Evolutionary conservation across 2,888 invertebrate genomes (phyloP), one percentile per base, ranked within the genome.

Genomic region (Hyppa rectilinea): DNA sequence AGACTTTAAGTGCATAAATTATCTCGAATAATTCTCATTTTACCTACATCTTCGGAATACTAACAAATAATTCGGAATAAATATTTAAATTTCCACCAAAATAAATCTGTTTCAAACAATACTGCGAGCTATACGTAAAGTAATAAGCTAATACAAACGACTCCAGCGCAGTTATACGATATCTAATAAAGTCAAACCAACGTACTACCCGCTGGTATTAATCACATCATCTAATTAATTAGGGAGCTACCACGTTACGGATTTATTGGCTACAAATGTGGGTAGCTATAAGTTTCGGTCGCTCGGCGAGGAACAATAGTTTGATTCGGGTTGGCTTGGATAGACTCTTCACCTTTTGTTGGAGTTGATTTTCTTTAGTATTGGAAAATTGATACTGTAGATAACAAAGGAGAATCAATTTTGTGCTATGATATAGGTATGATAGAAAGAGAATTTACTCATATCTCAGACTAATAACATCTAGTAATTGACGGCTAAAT

Each of bases 221-320:
- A 78, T 61, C 58, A 70, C 52, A 40, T 31, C 60, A 50, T 52
- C 36, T 70, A 67, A 75, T 75, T 78, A 79, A 78, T 68, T 78
- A 68, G 31, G 31, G 43, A 36, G 62, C 45, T 38, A 50, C n/a
- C 45, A 34, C 40, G 31, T 31, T n/a, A 29, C 40, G 31, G 64
- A 73, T 58, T 79, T 66, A 78, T 79, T 70, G 58, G 59, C 49
- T 52, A 65, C 68, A 62, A 71, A 45, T 62, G 68, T 63, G 26
- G 47, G 17, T 52, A 52, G 47, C 59, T 36, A 52, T 74, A 52
- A 60, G 55, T 56, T 75, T 69, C 34, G 29, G 26, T 40, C 23
- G 43, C 38, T 26, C 17, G 50, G 26, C 10, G 31, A 12, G 23
- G 5, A 6, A 49, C 26, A 34, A 43, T 52, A 23, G 36, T 55